Evolutionary conservation across 2,797 vertebrate genomes (phyloP).

Genomic region (Schizothorax lantsangensis): DNA sequence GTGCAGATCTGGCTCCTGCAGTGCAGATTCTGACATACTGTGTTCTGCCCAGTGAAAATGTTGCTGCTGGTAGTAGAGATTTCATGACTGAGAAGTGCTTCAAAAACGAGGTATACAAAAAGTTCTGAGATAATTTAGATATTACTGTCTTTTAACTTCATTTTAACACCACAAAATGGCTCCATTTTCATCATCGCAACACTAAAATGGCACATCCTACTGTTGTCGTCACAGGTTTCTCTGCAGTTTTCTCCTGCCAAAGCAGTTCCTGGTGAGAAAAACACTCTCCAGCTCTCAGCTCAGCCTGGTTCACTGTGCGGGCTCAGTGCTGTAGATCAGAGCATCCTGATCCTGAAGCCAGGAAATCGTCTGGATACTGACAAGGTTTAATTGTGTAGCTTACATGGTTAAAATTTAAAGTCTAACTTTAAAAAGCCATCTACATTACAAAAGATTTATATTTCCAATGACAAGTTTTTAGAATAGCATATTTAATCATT

Average conservation of each 20-base stretch:
- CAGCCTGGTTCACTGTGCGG: conserved; percentile 83
- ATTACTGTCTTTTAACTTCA: too few species aligned
- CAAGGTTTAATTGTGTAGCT: conserved; percentile 67
- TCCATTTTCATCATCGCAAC: too few species aligned
- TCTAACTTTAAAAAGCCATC: neutral
- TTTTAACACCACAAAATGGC: too few species aligned
- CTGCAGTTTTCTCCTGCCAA: conserved; percentile 74
- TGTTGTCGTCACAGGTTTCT: conserved; percentile 74
- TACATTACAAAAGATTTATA: neutral
- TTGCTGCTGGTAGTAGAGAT: conserved; percentile 66
- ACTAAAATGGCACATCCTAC: neutral
- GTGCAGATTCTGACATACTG: conserved; percentile 71
- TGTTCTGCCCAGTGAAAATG: conserved; percentile 68
- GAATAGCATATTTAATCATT: neutral
- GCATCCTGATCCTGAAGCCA: conserved; percentile 79
- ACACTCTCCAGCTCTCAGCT: conserved; percentile 71
- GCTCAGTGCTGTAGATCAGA: conserved; percentile 83
- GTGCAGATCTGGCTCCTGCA: conserved; percentile 67
- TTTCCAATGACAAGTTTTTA: neutral
- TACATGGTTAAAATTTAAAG: neutral
- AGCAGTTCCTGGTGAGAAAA: conserved; percentile 77
- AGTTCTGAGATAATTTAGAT: too few species aligned
- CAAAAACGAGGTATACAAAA: conserved; percentile 64
- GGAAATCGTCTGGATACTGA: conserved; percentile 73
- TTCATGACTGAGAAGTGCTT: conserved; percentile 75